Evolutionary conservation across 23 tunicate genomes (phyloP).

Genomic region (Styela clava): DNA sequence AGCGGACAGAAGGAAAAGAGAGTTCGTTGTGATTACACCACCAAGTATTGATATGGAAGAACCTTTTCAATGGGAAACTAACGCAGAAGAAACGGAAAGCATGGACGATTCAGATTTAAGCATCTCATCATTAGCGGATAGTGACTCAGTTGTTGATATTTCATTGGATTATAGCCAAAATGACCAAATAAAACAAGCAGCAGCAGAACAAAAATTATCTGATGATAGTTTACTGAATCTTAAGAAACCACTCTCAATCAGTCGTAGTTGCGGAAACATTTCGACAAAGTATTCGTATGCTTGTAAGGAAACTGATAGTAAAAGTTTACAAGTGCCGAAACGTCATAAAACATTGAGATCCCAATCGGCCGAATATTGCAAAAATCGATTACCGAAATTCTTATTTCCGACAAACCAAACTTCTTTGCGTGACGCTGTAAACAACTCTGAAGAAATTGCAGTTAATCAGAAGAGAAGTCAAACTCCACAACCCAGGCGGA

Average conservation of each 20-base stretch:
- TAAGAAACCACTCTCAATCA: not conserved
- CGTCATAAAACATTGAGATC: not conserved
- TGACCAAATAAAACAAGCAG: not conserved
- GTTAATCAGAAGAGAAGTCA: not conserved
- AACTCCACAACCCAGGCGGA: not conserved
- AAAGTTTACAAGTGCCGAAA: not conserved
- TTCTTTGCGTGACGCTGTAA: no score
- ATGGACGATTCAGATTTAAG: not conserved
- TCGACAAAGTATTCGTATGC: not conserved
- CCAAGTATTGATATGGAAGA: not conserved
- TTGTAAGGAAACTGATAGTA: not conserved
- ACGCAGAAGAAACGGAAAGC: not conserved
- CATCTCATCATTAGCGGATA: not conserved
- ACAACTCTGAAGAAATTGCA: no score
- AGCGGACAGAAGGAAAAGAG: not conserved
- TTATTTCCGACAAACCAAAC: no score
- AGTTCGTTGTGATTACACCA: not conserved
- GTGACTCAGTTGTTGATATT: not conserved
- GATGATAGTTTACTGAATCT: not conserved
- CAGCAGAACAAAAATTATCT: not conserved
- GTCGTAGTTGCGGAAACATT: not conserved
- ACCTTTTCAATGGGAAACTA: not conserved
- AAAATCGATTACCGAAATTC: not conserved
- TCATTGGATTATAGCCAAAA: not conserved
- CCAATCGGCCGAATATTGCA: not conserved